These are phyloP conservation scores for Pogonognathellus flavescens DNA, from an alignment of 1,140 invertebrate genomes.

Conservation along the genomic window DNA sequence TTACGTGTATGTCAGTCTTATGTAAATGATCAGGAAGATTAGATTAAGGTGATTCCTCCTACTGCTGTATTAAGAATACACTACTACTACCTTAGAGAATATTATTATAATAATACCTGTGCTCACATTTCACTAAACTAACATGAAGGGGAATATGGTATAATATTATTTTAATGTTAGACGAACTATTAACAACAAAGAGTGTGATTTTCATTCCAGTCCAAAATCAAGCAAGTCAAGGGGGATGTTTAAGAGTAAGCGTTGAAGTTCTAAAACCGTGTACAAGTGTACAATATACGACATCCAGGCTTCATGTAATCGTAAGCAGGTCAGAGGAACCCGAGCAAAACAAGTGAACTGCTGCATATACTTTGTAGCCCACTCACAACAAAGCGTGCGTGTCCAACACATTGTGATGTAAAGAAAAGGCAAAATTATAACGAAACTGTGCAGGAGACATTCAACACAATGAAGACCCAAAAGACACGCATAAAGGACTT, in stretches of 20 bases:
- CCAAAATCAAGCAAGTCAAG: constrained; percentile 44
- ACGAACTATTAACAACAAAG: not conserved
- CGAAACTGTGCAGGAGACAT: constrained; percentile 15
- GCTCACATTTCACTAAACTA: too few relatives aligned
- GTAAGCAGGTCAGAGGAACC: constrained; percentile 47
- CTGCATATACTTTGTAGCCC: constrained; percentile 39
- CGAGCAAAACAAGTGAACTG: constrained; percentile 35
- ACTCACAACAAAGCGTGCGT: constrained; percentile 47
- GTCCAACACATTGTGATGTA: constrained; percentile 41
- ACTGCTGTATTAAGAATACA: not conserved
- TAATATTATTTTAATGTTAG: too few relatives aligned
- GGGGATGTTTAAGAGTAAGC: constrained; percentile 1
- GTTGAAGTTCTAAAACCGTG: not conserved
- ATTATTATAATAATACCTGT: too few relatives aligned
- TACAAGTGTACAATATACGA: not conserved
- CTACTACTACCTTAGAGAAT: not conserved
- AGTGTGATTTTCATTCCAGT: constrained; percentile 37
- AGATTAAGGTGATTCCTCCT: constrained; percentile 1
- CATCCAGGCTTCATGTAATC: constrained; percentile 18
- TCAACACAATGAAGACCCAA: constrained; percentile 9
- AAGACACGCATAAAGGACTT: not conserved
- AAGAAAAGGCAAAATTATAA: constrained; percentile 10
- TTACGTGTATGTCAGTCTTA: constrained; percentile 22
- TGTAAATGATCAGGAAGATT: constrained; percentile 24
- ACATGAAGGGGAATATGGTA: too few relatives aligned